These are phyloP conservation scores for Habroteleia sp. DNA, from an alignment of 2,888 invertebrate genomes.

Conservation along the genomic window DNA sequence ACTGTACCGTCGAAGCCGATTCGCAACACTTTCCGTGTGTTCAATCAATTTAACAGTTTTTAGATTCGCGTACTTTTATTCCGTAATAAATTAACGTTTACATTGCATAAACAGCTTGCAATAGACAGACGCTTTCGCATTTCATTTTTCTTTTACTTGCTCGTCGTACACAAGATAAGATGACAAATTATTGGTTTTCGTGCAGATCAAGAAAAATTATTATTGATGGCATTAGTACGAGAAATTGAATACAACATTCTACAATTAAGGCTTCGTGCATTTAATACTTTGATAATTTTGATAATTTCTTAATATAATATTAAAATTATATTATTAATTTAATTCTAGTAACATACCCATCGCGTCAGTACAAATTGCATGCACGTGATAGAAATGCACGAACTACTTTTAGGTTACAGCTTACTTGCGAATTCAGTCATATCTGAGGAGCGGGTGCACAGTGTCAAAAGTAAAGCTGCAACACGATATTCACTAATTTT, in stretches of 20 bases:
- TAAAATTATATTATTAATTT: no score
- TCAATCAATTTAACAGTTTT: constrained; percentile 29
- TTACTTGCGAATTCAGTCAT: constrained; percentile 31
- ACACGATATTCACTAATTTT: constrained; percentile 30
- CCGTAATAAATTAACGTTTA: constrained; percentile 15
- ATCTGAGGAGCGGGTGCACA: constrained; percentile 8
- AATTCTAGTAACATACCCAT: not conserved
- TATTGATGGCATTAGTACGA: no score
- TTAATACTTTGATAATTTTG: no score
- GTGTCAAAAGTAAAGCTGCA: constrained; percentile 39
- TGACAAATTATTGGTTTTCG: no score
- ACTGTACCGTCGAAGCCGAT: constrained; percentile 11
- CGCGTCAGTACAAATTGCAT: constrained; percentile 15
- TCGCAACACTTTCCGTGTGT: constrained; percentile 12
- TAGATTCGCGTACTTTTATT: constrained; percentile 1
- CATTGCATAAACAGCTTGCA: not conserved
- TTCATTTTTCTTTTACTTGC: no score
- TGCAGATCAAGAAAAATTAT: no score
- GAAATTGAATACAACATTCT: no score
- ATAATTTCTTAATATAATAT: no score
- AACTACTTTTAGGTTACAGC: constrained; percentile 23
- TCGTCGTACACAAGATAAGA: no score
- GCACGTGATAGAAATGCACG: constrained; percentile 32
- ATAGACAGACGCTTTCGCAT: no score
- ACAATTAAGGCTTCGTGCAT: no score